A percentile compares a stretch with the other conserved stretches of the same genome.
phyloP scores from a whole-genome alignment of 2,888 invertebrate genomes.

The Dryomyza anilis region DNA sequence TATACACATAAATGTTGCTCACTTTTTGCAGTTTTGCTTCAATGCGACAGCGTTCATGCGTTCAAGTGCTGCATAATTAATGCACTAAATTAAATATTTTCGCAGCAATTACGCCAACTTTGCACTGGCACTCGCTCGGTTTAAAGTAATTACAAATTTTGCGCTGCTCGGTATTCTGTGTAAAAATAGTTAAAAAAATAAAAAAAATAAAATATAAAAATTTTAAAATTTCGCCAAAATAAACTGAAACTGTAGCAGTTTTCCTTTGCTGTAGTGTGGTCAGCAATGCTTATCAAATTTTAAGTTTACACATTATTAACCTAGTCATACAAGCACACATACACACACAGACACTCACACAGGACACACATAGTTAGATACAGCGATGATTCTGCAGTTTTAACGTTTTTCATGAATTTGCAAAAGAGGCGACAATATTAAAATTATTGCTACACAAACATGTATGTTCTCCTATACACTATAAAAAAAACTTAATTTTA shows the following conservation, averaged over 20 bases:
- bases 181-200: not conserved
- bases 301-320: slow-evolving; percentile 30
- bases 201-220: not conserved
- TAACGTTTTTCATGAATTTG: slow-evolving; percentile 32
- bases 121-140: too few species aligned
- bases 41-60: not conserved
- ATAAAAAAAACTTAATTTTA: too few species aligned
- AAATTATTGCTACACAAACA: not conserved
- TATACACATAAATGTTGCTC: too few species aligned
- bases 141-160: too few species aligned
- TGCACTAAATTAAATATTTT: not conserved
- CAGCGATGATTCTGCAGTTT: slow-evolving; percentile 7
- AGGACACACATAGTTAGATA: too few species aligned
- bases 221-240: not conserved
- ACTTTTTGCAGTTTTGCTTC: too few species aligned
- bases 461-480: not conserved
- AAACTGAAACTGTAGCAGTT: not conserved
- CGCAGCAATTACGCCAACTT: not conserved
- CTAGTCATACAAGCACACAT: slow-evolving; percentile 4
- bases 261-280: slow-evolving; percentile 19
- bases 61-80: slow-evolving; percentile 1
- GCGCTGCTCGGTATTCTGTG: too few species aligned
- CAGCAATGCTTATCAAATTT: slow-evolving; percentile 37
- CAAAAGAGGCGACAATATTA: slow-evolving; percentile 20
- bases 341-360: not conserved